Conservation (phyloP, 53 echinoderm and acorn worm species). For the Henricia sp. region DNA sequence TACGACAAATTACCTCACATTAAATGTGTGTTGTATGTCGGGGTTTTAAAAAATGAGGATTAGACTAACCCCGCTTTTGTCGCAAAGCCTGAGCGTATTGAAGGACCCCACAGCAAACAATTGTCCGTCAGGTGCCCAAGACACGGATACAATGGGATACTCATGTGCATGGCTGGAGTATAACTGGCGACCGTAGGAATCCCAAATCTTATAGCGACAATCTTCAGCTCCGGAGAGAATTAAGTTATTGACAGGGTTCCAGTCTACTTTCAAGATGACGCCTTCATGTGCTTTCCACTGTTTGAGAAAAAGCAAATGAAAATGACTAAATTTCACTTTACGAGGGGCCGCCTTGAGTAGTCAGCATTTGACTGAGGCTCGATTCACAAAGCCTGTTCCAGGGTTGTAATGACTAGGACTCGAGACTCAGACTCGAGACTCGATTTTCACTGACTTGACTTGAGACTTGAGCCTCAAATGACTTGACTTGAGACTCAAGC, state of each 20-base stretch:
- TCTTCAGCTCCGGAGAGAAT: constrained; percentile 97
- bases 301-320: neutral
- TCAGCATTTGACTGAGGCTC: too few relatives aligned
- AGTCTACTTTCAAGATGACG: constrained; percentile 96
- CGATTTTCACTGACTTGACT: too few relatives aligned
- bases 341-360: too few relatives aligned
- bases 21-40: too few relatives aligned
- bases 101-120: constrained; percentile 98
- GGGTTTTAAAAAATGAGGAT: too few relatives aligned
- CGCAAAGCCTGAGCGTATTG: constrained; percentile 94
- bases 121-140: constrained; percentile 98
- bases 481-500: too few relatives aligned
- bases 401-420: too few relatives aligned
- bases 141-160: constrained; percentile 93
- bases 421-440: too few relatives aligned
- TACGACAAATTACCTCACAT: too few relatives aligned
- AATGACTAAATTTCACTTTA: neutral
- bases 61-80: constrained; percentile 98
- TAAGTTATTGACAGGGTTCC: constrained; percentile 97
- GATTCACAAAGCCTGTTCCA: too few relatives aligned
- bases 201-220: constrained; percentile 96
- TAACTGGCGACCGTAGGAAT: constrained; percentile 93
- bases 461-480: too few relatives aligned
- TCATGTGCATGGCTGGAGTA: constrained; percentile 88
- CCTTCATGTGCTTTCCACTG: constrained; percentile 99